These are phyloP conservation scores for Drosophila subobscura DNA, from an alignment of 1,140 invertebrate species.

Conservation along the genomic window DNA sequence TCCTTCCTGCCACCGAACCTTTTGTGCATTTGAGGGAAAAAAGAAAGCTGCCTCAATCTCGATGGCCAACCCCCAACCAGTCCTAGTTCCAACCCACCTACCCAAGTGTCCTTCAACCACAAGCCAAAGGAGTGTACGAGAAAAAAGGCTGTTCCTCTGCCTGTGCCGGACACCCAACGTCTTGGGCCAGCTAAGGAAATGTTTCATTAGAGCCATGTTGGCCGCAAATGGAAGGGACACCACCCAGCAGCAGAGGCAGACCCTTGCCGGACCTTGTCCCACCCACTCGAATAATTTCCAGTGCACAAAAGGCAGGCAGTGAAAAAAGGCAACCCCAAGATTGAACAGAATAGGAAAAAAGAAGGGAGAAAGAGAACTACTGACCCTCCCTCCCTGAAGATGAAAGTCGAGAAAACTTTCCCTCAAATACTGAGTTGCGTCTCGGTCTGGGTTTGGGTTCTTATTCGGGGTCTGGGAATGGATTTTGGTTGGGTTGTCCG, in stretches of 20 bases:
- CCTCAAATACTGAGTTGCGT: constrained; percentile 7
- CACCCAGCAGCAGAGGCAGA: constrained; percentile 3
- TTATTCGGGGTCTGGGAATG: constrained; percentile 8
- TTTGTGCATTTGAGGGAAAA: constrained; percentile 23
- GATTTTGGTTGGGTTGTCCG: not conserved
- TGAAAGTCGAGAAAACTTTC: constrained; percentile 65
- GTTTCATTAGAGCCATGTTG: constrained; percentile 75
- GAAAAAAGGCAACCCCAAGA: constrained; percentile 48
- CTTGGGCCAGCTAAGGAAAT: constrained; percentile 62
- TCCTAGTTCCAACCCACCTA: not conserved
- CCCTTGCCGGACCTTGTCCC: constrained; percentile 3
- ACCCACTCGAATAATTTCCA: constrained; percentile 65
- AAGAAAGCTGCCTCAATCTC: constrained; percentile 41
- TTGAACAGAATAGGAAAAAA: constrained; percentile 28
- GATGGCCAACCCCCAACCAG: constrained; percentile 38
- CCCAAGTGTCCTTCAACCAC: constrained; percentile 68
- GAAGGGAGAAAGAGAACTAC: constrained; percentile 24
- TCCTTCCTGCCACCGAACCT: not conserved
- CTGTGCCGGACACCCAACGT: constrained; percentile 52
- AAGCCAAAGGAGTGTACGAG: constrained; percentile 35
- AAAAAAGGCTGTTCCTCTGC: constrained; percentile 31
- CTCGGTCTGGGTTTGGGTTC: constrained; percentile 11
- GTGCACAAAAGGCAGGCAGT: constrained; percentile 60
- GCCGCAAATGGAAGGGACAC: constrained; percentile 59
- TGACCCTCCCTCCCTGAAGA: constrained; percentile 41